Evolutionary conservation across 2,797 vertebrate species (phyloP).

Genomic region (Enteromius anoplus): DNA sequence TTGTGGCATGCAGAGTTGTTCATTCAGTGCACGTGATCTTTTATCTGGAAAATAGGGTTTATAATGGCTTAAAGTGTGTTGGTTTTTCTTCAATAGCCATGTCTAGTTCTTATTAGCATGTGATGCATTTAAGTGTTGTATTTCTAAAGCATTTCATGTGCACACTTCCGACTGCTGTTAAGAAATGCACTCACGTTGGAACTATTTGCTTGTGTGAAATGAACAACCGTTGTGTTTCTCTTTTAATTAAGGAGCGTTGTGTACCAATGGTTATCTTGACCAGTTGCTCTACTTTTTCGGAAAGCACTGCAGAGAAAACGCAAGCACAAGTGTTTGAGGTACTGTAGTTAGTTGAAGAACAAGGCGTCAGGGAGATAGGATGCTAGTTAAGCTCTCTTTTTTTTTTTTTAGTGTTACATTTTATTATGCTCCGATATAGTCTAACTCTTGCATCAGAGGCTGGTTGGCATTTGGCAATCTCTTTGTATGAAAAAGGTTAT

Average conservation of each 20-base stretch:
- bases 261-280: conserved; percentile 54
- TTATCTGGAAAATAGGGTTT: conserved; percentile 43
- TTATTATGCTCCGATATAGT: conserved; percentile 39
- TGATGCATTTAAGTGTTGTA: conserved; percentile 43
- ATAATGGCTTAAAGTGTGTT: conserved; percentile 48
- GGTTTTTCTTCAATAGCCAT: conserved; percentile 54
- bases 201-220: conserved; percentile 55
- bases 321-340: conserved; percentile 64
- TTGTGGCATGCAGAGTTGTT: conserved; percentile 55
- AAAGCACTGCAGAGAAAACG: conserved; percentile 64
- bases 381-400: not conserved
- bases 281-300: conserved; percentile 37
- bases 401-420: conserved; percentile 39
- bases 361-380: not conserved
- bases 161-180: conserved; percentile 31
- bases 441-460: not conserved
- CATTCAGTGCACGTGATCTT: conserved; percentile 63
- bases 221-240: conserved; percentile 58
- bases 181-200: conserved; percentile 26
- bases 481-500: conserved; percentile 50
- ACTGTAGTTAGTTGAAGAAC: conserved; percentile 51
- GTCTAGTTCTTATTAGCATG: conserved; percentile 68
- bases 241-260: conserved; percentile 52
- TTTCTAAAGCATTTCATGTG: conserved; percentile 38
- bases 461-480: conserved; percentile 24